Evolutionary conservation across 2,797 vertebrate genomes (phyloP), one percentile per base, ranked within the genome.

Genomic region (Gallinago nigripennis): DNA sequence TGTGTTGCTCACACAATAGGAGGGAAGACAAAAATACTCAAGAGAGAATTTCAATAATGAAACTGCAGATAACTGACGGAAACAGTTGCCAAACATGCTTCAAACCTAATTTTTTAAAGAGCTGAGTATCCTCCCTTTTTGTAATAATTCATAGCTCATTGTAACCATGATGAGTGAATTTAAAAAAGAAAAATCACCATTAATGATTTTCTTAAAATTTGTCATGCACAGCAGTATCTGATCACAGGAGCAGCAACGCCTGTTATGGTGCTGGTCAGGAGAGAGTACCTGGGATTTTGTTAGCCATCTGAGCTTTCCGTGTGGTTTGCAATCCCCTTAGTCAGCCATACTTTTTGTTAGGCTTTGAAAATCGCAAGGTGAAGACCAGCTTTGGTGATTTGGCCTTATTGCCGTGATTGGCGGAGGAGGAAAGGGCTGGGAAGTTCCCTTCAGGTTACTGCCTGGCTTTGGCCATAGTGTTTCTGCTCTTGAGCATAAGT

Each of bases 11-110:
- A 93, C 61, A 80, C 77, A 96, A 82, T 80, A 75, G 83, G 41
- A 93, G 78, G 20, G 75, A 93, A 90, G 83, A 33, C 81, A 94
- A 87, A 95, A 97, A 90, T 77, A 81, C 83, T 86, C 75, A 4
- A 69, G 56, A 94, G 93, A 81, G 90, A 64, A 77, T 90, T 93
- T 86, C 61, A 93, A 0, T 94, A 90, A 82, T 69, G 65, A 75
- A 92, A 83, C 84, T 87, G 69, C 73, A 93, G 68, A 75, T 95
- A 85, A 85, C 72, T 54, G 48, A 35, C 2, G 4, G 73, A 72
- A 83, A 45, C 57, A 78, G 84, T 88, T 94, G 83, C 88, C 95
- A 94, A 92, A 94, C 46, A 39, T 86, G 46, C 53, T 90, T 92
- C 43, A 92, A 54, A 45, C 39, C 13, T 85, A 57, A 68, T 86